Percentiles rank a stretch among this genome's conserved stretches.
Conservation (phyloP, 1,140 invertebrate genomes). For the Telenomus remus region DNA sequence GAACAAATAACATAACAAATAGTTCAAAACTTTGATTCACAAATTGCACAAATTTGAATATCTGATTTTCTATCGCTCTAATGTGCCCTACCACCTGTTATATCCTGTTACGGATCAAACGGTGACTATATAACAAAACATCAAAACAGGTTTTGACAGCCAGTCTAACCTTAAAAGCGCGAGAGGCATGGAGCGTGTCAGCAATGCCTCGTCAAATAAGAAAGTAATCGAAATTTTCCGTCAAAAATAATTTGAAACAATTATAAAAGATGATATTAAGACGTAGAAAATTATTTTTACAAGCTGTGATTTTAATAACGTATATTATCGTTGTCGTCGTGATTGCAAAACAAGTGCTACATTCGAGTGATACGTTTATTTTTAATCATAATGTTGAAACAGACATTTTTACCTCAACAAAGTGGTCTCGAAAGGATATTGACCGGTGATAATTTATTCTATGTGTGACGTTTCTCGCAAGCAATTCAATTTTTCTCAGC, state of each 20-base stretch:
- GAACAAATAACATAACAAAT: too few relatives aligned
- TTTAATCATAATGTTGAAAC: constrained; percentile 44
- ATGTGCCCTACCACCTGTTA: too few relatives aligned
- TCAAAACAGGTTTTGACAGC: constrained; percentile 47
- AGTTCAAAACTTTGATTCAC: too few relatives aligned
- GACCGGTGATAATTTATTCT: constrained; percentile 42
- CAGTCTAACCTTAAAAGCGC: constrained; percentile 50
- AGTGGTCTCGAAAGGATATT: constrained; percentile 46
- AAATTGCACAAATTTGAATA: too few relatives aligned
- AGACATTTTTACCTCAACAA: constrained; percentile 24
- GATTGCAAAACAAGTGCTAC: constrained; percentile 60
- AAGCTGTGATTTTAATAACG: constrained; percentile 50
- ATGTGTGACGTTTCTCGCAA: not conserved
- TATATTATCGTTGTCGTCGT: constrained; percentile 60
- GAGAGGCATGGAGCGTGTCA: constrained; percentile 24
- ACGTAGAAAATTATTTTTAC: constrained; percentile 59
- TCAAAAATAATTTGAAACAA: constrained; percentile 17
- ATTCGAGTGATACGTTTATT: constrained; percentile 57
- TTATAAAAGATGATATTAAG: constrained; percentile 60
- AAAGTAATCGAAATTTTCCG: constrained; percentile 35
- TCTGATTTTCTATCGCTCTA: too few relatives aligned
- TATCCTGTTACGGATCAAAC: too few relatives aligned
- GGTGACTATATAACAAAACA: constrained; percentile 29
- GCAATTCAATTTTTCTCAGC: not conserved
- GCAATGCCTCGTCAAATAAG: constrained; percentile 33